These are phyloP conservation scores for Sphaerophoria rueppellii DNA, from an alignment of 2,888 invertebrate species.

Conservation along the genomic window DNA sequence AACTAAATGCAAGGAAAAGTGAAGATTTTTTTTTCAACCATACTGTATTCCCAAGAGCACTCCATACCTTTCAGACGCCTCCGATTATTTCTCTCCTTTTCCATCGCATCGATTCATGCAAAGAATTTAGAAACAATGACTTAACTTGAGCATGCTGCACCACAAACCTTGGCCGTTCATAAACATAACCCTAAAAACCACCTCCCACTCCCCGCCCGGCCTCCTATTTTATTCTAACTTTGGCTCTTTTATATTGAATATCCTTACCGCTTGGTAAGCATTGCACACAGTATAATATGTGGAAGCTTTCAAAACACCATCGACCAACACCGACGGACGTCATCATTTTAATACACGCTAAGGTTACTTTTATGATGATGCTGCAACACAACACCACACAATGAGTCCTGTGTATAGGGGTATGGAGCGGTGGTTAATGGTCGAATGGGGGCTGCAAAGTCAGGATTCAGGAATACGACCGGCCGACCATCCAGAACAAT, in stretches of 20 bases:
- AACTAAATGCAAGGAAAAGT: too few relatives aligned
- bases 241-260: slow-evolving; percentile 53
- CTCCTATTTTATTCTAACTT: slow-evolving; percentile 19
- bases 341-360: slow-evolving; percentile 67
- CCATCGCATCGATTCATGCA: slow-evolving; percentile 32
- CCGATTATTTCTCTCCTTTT: background rate
- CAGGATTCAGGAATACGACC: slow-evolving; percentile 64
- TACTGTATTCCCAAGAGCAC: background rate
- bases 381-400: slow-evolving; percentile 60
- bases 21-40: background rate
- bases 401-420: slow-evolving; percentile 27
- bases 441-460: slow-evolving; percentile 39
- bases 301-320: slow-evolving; percentile 23
- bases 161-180: slow-evolving; percentile 55
- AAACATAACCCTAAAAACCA: slow-evolving; percentile 9
- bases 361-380: slow-evolving; percentile 65
- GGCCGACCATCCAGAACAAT: slow-evolving; percentile 76
- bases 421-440: slow-evolving; percentile 2
- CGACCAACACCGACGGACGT: slow-evolving; percentile 26
- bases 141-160: slow-evolving; percentile 64
- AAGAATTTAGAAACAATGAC: slow-evolving; percentile 70
- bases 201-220: background rate
- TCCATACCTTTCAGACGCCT: background rate
- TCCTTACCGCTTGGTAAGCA: slow-evolving; percentile 27
- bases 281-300: background rate